Evolutionary conservation across 2,797 vertebrate genomes (phyloP).

Genomic region (Linurgus olivaceus): DNA sequence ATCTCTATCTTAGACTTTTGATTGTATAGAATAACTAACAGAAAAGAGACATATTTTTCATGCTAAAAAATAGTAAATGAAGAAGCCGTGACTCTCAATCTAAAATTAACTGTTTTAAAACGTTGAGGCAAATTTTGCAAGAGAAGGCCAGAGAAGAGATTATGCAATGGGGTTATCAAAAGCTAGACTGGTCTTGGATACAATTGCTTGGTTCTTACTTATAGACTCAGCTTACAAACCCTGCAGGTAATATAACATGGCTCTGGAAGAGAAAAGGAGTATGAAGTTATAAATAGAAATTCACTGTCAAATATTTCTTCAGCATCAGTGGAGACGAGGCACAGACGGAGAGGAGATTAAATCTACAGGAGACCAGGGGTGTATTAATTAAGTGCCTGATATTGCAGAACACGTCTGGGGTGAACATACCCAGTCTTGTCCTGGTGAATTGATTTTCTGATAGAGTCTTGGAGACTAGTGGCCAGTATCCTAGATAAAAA

Average conservation of each 20-base stretch:
- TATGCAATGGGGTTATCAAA: background rate
- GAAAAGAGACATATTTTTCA: background rate
- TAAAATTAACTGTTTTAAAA: background rate
- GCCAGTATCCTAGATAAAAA: conserved; percentile 2
- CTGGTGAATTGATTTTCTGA: conserved; percentile 58
- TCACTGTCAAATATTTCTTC: conserved; percentile 36
- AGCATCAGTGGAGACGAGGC: conserved; percentile 10
- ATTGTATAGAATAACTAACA: background rate
- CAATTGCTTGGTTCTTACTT: background rate
- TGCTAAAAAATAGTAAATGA: background rate
- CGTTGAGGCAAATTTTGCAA: background rate
- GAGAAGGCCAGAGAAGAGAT: background rate
- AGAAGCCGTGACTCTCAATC: background rate
- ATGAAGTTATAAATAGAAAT: conserved; percentile 57
- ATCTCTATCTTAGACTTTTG: background rate
- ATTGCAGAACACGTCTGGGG: conserved; percentile 24
- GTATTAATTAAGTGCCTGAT: conserved; percentile 62
- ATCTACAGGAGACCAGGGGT: conserved; percentile 46
- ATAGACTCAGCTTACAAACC: background rate
- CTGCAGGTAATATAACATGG: conserved; percentile 5
- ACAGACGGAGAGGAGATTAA: conserved; percentile 52
- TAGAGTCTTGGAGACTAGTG: conserved; percentile 24
- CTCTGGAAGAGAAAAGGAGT: background rate
- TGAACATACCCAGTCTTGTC: conserved; percentile 25
- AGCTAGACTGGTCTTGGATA: background rate